Evolutionary conservation across 1,140 invertebrate species (phyloP).

Genomic region (Adoxophyes honmai): DNA sequence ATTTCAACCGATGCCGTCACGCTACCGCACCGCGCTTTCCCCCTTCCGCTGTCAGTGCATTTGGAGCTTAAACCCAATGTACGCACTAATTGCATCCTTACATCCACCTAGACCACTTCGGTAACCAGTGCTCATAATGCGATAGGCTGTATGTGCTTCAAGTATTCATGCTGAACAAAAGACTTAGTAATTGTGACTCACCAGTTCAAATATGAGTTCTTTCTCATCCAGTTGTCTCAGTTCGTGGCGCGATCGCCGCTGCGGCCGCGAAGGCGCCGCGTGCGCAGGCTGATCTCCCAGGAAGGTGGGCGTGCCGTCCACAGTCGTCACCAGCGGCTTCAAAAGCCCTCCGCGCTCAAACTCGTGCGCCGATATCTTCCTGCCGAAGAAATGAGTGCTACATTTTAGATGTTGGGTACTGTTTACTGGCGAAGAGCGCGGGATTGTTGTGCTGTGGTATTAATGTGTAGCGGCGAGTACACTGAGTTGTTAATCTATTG

Average conservation of each 20-base stretch:
- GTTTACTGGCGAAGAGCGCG: constrained; percentile 3
- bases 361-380: constrained; percentile 97
- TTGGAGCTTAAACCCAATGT: too few species aligned
- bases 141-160: too few species aligned
- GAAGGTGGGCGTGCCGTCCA: constrained; percentile 94
- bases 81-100: too few species aligned
- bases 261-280: constrained; percentile 78
- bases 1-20: too few species aligned
- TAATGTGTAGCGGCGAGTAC: too few species aligned
- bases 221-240: constrained; percentile 93
- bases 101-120: too few species aligned
- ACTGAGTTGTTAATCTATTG: too few species aligned
- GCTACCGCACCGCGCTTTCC: too few species aligned
- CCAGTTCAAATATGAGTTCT: constrained; percentile 96
- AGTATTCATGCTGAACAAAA: too few species aligned
- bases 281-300: constrained; percentile 75
- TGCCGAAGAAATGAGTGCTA: constrained; percentile 32
- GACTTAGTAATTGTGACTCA: too few species aligned
- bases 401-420: constrained; percentile 9
- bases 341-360: constrained; percentile 94
- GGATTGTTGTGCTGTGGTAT: background rate
- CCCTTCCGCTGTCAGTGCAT: too few species aligned
- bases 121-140: too few species aligned
- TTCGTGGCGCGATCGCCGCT: constrained; percentile 88
- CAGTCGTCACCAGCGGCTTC: constrained; percentile 93